Base-by-base conservation (phyloP, 2,888 invertebrate genomes). In the Pyrocoelia pectoralis region DNA sequence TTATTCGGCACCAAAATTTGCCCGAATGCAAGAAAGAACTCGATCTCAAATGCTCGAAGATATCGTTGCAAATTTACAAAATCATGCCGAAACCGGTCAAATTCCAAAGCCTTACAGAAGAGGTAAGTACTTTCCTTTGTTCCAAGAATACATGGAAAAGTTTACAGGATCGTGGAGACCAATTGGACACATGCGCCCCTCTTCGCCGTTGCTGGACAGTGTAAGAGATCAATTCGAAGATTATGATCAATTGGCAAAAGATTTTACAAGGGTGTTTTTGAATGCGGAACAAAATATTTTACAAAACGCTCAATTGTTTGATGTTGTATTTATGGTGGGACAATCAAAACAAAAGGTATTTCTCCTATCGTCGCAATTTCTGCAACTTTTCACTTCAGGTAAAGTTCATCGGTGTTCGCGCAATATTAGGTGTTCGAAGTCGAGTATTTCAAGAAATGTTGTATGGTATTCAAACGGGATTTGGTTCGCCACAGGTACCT, bases 401-500 rank as follows among this genome's bases (percentile, higher is more conserved):
- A 43, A 91, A 92, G 76, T 91, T 96, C 76, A 94, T 94, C 70
- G 96, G 95, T 1, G 95, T 96, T 4, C 84, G 96, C 73, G 96
- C 96, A 28, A 95, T 96, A 76, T 83, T 96, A 61, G 96, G 95
- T 49, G 95, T 96, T 1, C 85, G 95, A 71, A 95, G 95, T 86
- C 89, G 93, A 72, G 92, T 93, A n/a, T 93, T 90, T 79, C 92
- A 96, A 85, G 95, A 96, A 83, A 95, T 96, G 95, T 83, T 96
- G 52, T 96, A 96, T 79, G 96, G 96, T 60, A 95, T 96, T 74
- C 94, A 95, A 79, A 93, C 94, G 0, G 95, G 95, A 54, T 95
- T 95, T 77, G 95, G 95, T 2, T 95, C 94, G 49, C 95, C 95
- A 0, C 95, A 95, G 83, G 94, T 95, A 67, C 95, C 95, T 0